phyloP scores from a whole-genome alignment of 2,797 vertebrate species.

The Semotilus atromaculatus region DNA sequence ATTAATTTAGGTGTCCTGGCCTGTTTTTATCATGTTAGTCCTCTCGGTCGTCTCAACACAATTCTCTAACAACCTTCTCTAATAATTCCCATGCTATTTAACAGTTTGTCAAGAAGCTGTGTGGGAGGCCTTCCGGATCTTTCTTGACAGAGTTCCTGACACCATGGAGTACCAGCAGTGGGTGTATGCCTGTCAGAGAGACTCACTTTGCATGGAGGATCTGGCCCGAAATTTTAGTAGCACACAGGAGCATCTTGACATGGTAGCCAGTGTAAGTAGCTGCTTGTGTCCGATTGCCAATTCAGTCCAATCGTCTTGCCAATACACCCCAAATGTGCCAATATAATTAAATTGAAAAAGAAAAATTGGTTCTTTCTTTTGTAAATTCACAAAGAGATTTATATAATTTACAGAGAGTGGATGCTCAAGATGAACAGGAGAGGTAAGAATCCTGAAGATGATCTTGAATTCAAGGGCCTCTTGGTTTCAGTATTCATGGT shows the following conservation, averaged over 20 bases:
- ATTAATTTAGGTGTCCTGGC: neutral
- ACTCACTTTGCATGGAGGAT: constrained; percentile 91
- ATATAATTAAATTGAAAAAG: constrained; percentile 4
- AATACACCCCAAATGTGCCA: constrained; percentile 13
- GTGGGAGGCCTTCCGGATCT: constrained; percentile 95
- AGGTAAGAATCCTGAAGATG: constrained; percentile 67
- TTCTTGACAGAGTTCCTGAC: constrained; percentile 92
- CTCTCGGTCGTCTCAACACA: neutral
- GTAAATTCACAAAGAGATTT: constrained; percentile 18
- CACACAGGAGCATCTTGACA: constrained; percentile 89
- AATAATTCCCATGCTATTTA: constrained; percentile 43
- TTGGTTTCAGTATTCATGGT: constrained; percentile 12
- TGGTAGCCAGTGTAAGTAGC: constrained; percentile 85
- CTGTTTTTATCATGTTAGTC: constrained; percentile 12
- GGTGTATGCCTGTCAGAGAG: constrained; percentile 88
- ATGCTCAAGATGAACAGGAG: constrained; percentile 64
- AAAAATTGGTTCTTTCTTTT: neutral
- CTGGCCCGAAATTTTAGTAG: constrained; percentile 92
- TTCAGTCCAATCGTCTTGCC: neutral
- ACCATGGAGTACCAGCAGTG: constrained; percentile 88
- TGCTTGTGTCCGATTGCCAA: neutral
- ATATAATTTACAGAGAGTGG: constrained; percentile 70
- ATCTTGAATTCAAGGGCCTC: constrained; percentile 3
- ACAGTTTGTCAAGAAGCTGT: constrained; percentile 95
- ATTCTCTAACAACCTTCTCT: neutral